Conservation (phyloP, 2,113 vertebrate genomes). For the Orycteropus afer region DNA sequence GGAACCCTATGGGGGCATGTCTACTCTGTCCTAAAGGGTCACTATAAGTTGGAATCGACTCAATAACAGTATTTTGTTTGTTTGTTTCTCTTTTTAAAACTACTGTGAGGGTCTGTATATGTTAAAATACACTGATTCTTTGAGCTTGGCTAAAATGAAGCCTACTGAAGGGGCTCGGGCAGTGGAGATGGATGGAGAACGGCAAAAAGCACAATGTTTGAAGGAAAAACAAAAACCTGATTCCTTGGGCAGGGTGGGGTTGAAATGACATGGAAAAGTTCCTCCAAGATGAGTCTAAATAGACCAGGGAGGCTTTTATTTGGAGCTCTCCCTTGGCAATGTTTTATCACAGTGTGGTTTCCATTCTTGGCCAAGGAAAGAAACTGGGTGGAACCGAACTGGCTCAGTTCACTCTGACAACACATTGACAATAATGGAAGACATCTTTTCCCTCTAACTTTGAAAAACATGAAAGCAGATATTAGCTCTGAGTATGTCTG, state of each 20-base stretch:
- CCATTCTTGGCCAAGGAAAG: conserved; percentile 28
- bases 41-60: too few species aligned
- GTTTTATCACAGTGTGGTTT: conserved; percentile 59
- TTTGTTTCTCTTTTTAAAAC: too few species aligned
- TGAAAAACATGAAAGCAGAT: conserved; percentile 72
- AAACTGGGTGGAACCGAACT: neutral
- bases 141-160: neutral
- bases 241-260: neutral
- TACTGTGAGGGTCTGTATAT: neutral
- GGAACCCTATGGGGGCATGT: too few species aligned
- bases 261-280: neutral
- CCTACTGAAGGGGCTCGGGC: neutral
- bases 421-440: conserved; percentile 55
- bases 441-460: conserved; percentile 68
- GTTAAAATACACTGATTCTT: neutral
- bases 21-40: too few species aligned
- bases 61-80: too few species aligned
- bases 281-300: neutral
- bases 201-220: conserved; percentile 21
- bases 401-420: conserved; percentile 21
- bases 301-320: neutral
- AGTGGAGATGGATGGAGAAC: neutral
- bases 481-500: conserved; percentile 72
- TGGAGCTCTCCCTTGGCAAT: neutral
- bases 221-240: conserved; percentile 28